phyloP scores from a whole-genome alignment of 2,113 vertebrate species.

The Procapra przewalskii region DNA sequence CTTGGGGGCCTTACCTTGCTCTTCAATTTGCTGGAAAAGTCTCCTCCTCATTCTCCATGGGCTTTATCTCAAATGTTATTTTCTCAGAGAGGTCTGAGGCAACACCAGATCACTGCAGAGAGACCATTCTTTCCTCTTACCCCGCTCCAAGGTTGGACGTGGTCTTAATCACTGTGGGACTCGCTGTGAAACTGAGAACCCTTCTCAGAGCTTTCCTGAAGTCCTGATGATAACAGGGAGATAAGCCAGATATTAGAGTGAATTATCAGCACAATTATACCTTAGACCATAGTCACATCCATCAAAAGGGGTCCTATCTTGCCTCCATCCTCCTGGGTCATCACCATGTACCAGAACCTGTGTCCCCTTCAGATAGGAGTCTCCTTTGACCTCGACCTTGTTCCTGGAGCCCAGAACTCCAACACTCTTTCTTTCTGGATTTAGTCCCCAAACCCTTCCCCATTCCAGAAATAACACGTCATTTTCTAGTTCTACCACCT shows the following conservation, averaged over 20 bases:
- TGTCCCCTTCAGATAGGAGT: not conserved
- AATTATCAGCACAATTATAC: not conserved
- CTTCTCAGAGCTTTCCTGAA: not conserved
- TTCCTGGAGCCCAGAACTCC: not conserved
- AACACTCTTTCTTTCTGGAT: not conserved
- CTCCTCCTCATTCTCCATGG: not conserved
- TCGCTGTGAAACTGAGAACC: not conserved
- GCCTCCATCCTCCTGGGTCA: not conserved
- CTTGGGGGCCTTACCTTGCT: not conserved
- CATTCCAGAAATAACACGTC: not conserved
- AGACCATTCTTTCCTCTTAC: not conserved
- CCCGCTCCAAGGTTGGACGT: not conserved
- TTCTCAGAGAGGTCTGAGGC: not conserved
- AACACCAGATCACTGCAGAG: not conserved
- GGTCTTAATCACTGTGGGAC: not conserved
- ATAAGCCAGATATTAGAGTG: not conserved
- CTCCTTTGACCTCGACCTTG: not conserved
- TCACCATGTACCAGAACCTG: not conserved
- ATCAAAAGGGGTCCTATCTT: not conserved
- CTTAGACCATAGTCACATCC: not conserved
- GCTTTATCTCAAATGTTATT: not conserved
- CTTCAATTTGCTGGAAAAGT: not conserved
- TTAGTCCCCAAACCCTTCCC: not conserved
- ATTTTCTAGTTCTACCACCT: not conserved
- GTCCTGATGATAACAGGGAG: not conserved